Percentiles rank a stretch among this genome's conserved stretches.
phyloP scores from a whole-genome alignment of 1,140 invertebrate genomes.

The Cotesia chilonis region DNA sequence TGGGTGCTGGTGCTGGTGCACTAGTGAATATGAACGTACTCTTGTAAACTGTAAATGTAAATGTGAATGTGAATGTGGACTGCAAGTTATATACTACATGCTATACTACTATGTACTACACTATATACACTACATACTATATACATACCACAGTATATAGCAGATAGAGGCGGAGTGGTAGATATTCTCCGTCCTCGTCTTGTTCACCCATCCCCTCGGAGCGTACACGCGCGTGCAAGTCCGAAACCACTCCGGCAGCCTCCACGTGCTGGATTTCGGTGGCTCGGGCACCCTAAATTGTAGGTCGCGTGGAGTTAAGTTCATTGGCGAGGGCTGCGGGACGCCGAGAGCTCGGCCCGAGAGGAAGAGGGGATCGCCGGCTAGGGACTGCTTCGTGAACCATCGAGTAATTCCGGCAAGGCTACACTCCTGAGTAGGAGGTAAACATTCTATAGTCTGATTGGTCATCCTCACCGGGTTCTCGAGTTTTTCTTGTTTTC shows the following conservation, averaged over 20 bases:
- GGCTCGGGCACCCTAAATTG: constrained; percentile 59
- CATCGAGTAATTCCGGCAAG: constrained; percentile 51
- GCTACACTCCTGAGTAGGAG: constrained; percentile 51
- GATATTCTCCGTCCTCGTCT: background rate
- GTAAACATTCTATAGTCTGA: constrained; percentile 63
- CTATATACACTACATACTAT: background rate
- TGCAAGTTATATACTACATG: background rate
- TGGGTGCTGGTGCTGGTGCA: no score
- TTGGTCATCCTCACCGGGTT: constrained; percentile 59
- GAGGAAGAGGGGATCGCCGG: constrained; percentile 32
- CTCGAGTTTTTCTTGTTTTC: constrained; percentile 57
- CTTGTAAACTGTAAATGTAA: background rate
- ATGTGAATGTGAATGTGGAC: background rate
- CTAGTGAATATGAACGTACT: no score
- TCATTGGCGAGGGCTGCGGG: background rate
- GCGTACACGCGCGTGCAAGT: constrained; percentile 48
- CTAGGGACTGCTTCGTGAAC: constrained; percentile 48
- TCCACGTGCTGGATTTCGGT: constrained; percentile 59
- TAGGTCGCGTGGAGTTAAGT: constrained; percentile 50
- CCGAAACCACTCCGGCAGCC: constrained; percentile 57
- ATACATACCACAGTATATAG: background rate
- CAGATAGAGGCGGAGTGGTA: no score
- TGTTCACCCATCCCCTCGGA: constrained; percentile 23
- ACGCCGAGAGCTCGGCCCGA: constrained; percentile 11
- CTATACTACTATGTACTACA: no score